Base-by-base conservation (phyloP, 1,140 invertebrate species). In the Hydropsyche tenuis region DNA sequence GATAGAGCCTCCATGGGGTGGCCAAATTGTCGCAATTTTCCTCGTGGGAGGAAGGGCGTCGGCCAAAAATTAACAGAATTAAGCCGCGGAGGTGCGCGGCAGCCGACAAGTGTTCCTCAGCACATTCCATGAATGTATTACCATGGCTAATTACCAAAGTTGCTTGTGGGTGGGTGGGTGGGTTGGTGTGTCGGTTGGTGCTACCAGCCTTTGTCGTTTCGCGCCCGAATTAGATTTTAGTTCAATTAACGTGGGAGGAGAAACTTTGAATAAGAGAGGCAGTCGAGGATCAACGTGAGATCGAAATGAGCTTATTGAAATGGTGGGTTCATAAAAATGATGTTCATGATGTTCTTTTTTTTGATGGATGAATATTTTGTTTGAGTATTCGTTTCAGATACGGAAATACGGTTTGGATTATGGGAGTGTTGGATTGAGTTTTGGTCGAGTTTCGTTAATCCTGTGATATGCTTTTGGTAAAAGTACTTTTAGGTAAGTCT, bases 111-210 rank as follows among this genome's bases (percentile, higher is more conserved):
- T 68, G 65, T 68, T 68, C 65, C 45, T 48, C 45, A 48, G 65
- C 65, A 68, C 65, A 68, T 68, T 68, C 65, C 65, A 68, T 68
- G 65, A 68, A 68, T 68, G 56, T 56, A 73, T 73, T 73, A 73
- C 72, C 72, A 73, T 60, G 65, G 37, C 51, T 68, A 73, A 73
- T 73, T 73, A 68, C 48, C 72, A 73, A 73, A 73, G 63, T 73
- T 73, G 65, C 9, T 3, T 16, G 43, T 7, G 37, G 3, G 42
- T 43, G 42, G 5, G 5, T 12, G 63, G 25, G 22, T 62, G 56
- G 16, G 16, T 64, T 64, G 23, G 20, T 20, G 23, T n/a, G 18
- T 22, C 23, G 42, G n/a, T 42, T 16, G 51, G 16, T 22, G 51
- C 18, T 25, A 30, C 30, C 53, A 63, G 56, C 60, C 56, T 72